Percentiles rank a stretch among this genome's conserved stretches.
phyloP scores from a whole-genome alignment of 2,888 invertebrate species.

The Sphinx pinastri region DNA sequence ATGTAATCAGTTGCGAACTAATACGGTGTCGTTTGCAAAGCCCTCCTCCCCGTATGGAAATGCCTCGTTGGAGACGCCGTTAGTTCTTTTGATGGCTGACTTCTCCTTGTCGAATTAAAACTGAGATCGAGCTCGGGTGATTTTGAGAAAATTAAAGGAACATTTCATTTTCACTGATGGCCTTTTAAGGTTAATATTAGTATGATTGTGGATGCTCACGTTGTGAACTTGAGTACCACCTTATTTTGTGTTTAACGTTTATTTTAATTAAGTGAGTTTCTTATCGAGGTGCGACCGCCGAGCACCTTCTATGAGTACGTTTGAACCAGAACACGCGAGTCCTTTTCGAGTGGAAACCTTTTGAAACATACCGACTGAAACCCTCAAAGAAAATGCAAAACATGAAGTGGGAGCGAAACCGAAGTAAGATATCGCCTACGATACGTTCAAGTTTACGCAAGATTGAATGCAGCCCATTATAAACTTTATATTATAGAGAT shows the following conservation, averaged over 20 bases:
- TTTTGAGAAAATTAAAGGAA: constrained; percentile 78
- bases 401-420: constrained; percentile 44
- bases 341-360: constrained; percentile 37
- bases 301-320: background rate
- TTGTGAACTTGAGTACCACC: constrained; percentile 56
- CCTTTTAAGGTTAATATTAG: constrained; percentile 73
- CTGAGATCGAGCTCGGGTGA: constrained; percentile 72
- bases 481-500: constrained; percentile 56
- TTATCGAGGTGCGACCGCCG: constrained; percentile 47
- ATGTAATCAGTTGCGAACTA: constrained; percentile 83
- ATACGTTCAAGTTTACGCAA: constrained; percentile 58
- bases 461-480: constrained; percentile 49
- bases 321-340: constrained; percentile 31
- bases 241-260: constrained; percentile 64
- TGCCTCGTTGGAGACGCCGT: constrained; percentile 76
- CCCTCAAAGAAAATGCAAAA: constrained; percentile 64
- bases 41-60: constrained; percentile 80
- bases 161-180: constrained; percentile 73
- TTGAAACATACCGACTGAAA: constrained; percentile 44
- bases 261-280: constrained; percentile 67
- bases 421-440: constrained; percentile 55
- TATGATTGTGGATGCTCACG: constrained; percentile 68
- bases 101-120: constrained; percentile 79
- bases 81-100: constrained; percentile 82
- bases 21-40: constrained; percentile 75